phyloP scores from a whole-genome alignment of 2,113 vertebrate genomes.

The Formicarius rufipectus region DNA sequence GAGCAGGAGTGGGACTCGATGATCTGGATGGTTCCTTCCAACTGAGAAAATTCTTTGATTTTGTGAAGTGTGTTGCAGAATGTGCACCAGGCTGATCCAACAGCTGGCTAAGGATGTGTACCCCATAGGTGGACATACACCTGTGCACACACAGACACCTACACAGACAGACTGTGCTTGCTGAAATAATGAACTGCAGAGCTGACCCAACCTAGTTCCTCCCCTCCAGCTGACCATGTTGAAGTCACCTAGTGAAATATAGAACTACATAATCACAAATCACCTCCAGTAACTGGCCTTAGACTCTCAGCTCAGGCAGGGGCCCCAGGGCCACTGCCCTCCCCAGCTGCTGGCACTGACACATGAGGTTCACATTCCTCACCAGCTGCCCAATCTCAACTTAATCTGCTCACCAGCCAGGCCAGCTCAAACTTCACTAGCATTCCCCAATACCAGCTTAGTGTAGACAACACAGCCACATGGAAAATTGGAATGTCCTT shows the following conservation, averaged over 20 bases:
- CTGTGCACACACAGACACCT: accelerated
- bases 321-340: neutral
- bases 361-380: neutral
- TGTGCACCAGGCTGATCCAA: accelerated
- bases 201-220: neutral
- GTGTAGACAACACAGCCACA: neutral
- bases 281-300: neutral
- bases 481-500: neutral
- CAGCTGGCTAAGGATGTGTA: accelerated
- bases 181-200: neutral
- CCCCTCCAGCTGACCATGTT: neutral
- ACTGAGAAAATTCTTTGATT: no score
- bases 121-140: accelerated
- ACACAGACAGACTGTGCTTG: neutral
- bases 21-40: no score
- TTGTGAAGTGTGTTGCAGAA: neutral
- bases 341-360: neutral
- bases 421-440: neutral
- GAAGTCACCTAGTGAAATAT: neutral
- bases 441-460: neutral
- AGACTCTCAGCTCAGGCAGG: neutral
- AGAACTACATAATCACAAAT: accelerated
- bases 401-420: neutral
- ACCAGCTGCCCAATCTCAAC: neutral
- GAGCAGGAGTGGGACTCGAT: no score